Evolutionary conservation across 2,888 invertebrate genomes (phyloP).

Genomic region (Dryadula phaetusa): DNA sequence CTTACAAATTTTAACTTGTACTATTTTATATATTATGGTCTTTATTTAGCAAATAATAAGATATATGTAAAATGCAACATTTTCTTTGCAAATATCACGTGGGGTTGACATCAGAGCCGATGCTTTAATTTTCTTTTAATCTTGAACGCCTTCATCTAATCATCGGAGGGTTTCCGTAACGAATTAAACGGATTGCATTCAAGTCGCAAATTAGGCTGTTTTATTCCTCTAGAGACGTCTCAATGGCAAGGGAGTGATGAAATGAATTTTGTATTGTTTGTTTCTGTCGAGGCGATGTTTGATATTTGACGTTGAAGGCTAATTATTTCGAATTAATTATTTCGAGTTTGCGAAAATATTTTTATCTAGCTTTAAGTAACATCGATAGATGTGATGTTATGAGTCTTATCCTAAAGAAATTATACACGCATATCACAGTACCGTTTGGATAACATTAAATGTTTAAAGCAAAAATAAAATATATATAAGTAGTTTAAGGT

Average conservation of each 20-base stretch:
- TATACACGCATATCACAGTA: too few species aligned
- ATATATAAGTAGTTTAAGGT: too few species aligned
- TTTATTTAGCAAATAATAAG: constrained; percentile 49
- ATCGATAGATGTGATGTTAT: too few species aligned
- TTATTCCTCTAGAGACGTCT: constrained; percentile 73
- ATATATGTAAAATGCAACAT: constrained; percentile 16
- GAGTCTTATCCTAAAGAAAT: too few species aligned
- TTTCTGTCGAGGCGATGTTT: constrained; percentile 56
- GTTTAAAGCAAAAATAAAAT: too few species aligned
- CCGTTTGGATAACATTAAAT: too few species aligned
- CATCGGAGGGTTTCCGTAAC: constrained; percentile 77
- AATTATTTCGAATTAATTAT: not conserved
- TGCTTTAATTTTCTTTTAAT: constrained; percentile 84
- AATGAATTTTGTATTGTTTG: constrained; percentile 63
- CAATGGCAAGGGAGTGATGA: constrained; percentile 53
- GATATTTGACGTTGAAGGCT: constrained; percentile 39
- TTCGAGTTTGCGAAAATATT: not conserved
- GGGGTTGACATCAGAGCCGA: constrained; percentile 74
- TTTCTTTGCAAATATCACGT: constrained; percentile 52
- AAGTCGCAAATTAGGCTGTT: constrained; percentile 82
- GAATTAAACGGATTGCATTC: constrained; percentile 82
- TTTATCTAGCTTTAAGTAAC: too few species aligned
- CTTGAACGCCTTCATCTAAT: constrained; percentile 78
- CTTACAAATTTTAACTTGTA: constrained; percentile 47
- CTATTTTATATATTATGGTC: constrained; percentile 43